Percentiles rank a stretch among this genome's conserved stretches.
These are phyloP conservation scores for Caenorhabditis virilis DNA, from an alignment of 2,888 invertebrate species.

Conservation along the genomic window DNA sequence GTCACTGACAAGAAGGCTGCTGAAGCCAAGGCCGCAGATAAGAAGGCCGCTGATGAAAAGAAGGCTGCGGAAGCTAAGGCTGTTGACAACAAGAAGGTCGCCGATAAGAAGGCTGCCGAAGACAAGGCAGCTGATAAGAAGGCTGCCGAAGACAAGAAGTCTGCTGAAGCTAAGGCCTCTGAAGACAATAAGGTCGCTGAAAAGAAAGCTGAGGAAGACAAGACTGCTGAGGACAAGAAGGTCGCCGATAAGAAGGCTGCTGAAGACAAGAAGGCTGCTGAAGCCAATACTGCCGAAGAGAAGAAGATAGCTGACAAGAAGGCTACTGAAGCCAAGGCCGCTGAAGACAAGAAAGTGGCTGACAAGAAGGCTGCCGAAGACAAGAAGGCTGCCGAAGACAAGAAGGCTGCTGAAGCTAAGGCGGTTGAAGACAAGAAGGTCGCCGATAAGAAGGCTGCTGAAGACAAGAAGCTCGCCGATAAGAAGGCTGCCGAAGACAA, in stretches of 20 bases:
- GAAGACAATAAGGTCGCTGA: slow-evolving; percentile 10
- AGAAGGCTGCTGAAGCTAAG: slow-evolving; percentile 14
- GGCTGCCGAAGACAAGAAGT: slow-evolving; percentile 5
- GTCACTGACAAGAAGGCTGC: slow-evolving; percentile 7
- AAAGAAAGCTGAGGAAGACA: slow-evolving; percentile 11
- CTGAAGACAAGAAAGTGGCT: slow-evolving; percentile 6
- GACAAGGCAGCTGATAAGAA: slow-evolving; percentile 10
- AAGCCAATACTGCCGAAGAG: slow-evolving; percentile 6
- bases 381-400: slow-evolving; percentile 7
- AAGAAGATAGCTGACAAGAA: slow-evolving; percentile 16
- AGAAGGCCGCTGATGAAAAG: slow-evolving; percentile 11
- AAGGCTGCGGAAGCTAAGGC: slow-evolving; percentile 6
- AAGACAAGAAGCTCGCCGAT: slow-evolving; percentile 9
- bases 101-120: slow-evolving; percentile 13
- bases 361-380: slow-evolving; percentile 14
- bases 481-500: slow-evolving; percentile 16
- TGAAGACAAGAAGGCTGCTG: slow-evolving; percentile 9
- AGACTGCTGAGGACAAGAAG: slow-evolving; percentile 11
- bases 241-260: slow-evolving; percentile 12
- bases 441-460: slow-evolving; percentile 10
- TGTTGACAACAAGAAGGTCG: slow-evolving; percentile 6
- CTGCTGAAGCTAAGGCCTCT: slow-evolving; percentile 12
- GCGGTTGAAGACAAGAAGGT: slow-evolving; percentile 11
- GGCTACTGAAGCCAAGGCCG: slow-evolving; percentile 9
- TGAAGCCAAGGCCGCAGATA: slow-evolving; percentile 6